Conservation (phyloP, 1,140 invertebrate species). For the Latrodectus geometricus region DNA sequence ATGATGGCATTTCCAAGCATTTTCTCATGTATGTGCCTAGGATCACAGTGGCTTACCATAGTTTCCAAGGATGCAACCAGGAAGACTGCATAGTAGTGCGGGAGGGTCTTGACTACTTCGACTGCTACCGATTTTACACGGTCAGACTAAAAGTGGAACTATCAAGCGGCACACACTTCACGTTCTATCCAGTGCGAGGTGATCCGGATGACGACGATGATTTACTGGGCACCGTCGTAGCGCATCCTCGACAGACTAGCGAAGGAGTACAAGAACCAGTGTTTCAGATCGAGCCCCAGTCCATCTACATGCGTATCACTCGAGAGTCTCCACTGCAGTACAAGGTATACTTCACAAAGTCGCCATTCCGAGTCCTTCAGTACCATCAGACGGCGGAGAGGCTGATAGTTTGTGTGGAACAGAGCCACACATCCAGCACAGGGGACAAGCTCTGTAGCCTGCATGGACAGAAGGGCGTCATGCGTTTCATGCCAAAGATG, state of each 20-base stretch:
- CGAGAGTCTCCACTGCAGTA: no score
- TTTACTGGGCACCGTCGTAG: neutral
- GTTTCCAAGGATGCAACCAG: conserved; percentile 17
- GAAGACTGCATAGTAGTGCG: conserved; percentile 23
- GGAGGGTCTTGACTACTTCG: neutral
- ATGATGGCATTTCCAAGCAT: conserved; percentile 7
- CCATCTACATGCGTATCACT: neutral
- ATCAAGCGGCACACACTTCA: neutral
- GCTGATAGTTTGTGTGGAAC: neutral
- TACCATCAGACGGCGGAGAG: neutral
- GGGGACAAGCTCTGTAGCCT: conserved; percentile 3
- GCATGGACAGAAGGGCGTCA: conserved; percentile 6
- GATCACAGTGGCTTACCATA: conserved; percentile 3
- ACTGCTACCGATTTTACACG: conserved; percentile 33
- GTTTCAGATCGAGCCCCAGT: neutral
- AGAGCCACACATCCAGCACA: neutral
- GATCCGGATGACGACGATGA: neutral
- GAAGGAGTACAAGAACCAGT: no score
- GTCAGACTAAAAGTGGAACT: neutral
- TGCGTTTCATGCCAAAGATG: no score
- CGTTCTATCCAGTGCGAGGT: neutral
- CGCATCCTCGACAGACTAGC: no score
- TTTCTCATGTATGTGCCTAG: neutral
- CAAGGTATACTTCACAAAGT: neutral
- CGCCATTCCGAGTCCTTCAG: neutral